Evolutionary conservation across 1,140 invertebrate species (phyloP).

Genomic region (Hylaeus volcanicus): DNA sequence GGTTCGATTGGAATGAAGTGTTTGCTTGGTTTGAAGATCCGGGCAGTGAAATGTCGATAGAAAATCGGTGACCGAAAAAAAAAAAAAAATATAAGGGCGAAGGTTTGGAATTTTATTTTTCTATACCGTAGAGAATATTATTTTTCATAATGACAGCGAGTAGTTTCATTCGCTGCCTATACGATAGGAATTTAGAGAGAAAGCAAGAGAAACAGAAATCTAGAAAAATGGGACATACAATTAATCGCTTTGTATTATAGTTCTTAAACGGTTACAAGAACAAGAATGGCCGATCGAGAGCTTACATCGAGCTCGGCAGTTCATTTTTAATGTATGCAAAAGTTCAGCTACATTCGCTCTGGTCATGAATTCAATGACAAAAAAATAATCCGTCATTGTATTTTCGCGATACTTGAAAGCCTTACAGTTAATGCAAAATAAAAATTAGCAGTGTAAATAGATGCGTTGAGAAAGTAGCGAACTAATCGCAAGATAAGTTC

Average conservation of each 20-base stretch:
- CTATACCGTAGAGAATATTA: constrained; percentile 6
- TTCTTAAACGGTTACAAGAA: not conserved
- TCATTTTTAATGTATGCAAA: not conserved
- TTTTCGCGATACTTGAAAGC: not conserved
- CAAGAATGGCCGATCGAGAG: not conserved
- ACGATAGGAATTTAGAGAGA: not conserved
- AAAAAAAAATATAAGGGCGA: not conserved
- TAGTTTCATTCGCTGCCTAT: not conserved
- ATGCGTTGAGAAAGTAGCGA: constrained; percentile 17
- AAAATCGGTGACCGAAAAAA: not conserved
- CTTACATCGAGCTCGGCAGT: not conserved
- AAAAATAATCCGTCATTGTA: not conserved
- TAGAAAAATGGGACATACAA: not conserved
- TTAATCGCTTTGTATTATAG: not conserved
- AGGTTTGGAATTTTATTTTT: constrained; percentile 29
- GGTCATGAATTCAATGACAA: too few relatives aligned
- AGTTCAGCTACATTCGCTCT: not conserved
- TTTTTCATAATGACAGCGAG: not conserved
- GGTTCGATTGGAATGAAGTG: not conserved
- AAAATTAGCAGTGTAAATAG: constrained; percentile 44
- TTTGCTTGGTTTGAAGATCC: not conserved
- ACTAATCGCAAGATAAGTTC: constrained; percentile 12
- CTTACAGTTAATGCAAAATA: not conserved
- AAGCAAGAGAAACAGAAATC: not conserved
- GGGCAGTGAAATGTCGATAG: not conserved